These are phyloP conservation scores for Poecilia wingei DNA, from an alignment of 2,797 vertebrate species.

Conservation along the genomic window DNA sequence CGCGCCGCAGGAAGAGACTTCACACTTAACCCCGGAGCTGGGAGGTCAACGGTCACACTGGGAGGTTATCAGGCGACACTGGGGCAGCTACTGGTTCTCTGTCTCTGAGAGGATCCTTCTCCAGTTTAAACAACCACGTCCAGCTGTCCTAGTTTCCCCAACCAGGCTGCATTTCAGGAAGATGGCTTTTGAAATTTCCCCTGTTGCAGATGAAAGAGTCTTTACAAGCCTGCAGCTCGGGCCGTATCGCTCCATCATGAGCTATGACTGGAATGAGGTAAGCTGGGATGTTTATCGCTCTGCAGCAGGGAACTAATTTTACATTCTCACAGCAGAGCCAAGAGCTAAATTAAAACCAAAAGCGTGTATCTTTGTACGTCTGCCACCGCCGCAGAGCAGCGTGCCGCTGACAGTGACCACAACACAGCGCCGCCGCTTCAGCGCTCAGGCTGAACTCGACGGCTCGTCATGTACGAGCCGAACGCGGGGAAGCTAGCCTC, in stretches of 20 bases:
- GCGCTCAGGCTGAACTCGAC: conserved; percentile 3
- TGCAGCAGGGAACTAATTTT: conserved; percentile 40
- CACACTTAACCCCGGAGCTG: conserved; percentile 51
- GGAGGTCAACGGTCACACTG: conserved; percentile 47
- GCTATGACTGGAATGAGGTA: conserved; percentile 46
- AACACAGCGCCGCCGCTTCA: conserved; percentile 14
- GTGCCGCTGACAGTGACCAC: conserved; percentile 49
- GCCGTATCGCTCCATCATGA: conserved; percentile 39
- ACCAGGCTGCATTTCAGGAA: neutral
- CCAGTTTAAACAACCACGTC: neutral
- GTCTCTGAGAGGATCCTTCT: neutral
- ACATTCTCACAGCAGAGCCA: conserved; percentile 34
- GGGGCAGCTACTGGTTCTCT: conserved; percentile 22
- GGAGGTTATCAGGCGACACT: conserved; percentile 47
- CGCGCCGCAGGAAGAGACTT: conserved; percentile 19
- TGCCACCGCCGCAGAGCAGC: neutral
- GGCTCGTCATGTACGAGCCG: neutral
- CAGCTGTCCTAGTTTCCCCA: neutral
- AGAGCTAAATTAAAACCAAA: conserved; percentile 59
- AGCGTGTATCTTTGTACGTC: conserved; percentile 45
- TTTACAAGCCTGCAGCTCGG: conserved; percentile 7
- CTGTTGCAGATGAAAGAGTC: neutral
- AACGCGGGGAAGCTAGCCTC: conserved; percentile 14
- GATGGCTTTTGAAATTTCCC: conserved; percentile 13
- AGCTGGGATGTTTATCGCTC: conserved; percentile 48